Base-by-base conservation (phyloP, 2,888 invertebrate genomes). In the Nyleta sp. region DNA sequence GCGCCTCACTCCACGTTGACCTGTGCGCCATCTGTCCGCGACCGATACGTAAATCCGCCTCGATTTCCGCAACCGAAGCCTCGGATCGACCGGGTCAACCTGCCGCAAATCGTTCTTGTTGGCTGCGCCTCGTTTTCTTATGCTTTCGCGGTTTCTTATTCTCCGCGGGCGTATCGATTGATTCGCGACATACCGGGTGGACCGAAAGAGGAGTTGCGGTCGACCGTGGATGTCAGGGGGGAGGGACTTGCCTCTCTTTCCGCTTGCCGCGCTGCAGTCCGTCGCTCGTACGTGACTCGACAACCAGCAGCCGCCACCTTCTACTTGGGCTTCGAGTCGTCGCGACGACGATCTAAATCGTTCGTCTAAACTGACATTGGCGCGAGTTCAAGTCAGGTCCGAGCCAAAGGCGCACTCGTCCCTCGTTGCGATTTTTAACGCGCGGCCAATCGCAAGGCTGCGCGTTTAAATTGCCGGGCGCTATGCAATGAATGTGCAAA, bases 351-450 rank as follows among this genome's bases (percentile, higher is more conserved):
- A 67, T 79, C 71, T 33, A 46, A 65, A 79, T 79, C 78, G 71
- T 79, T 71, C 74, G 62, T 67, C 67, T n/a, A n/a, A n/a, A 60
- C 67, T 46, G 71, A 33, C 55, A 28, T 67, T 79, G 78, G 78
- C 78, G 44, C 20, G 42, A 52, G 46, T 67, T 79, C 78, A 79
- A 79, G 55, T 71, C 60, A 71, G 72, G 57, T 17, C 57, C 33
- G 52, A 73, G 64, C 64, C 70, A 76, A 70, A 46, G 48, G 17
- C 64, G 31, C 22, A 42, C 59, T 38, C 46, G 31, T 33, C 18
- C 20, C 7, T 46, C 15, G 13, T 22, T 6, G 17, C 55, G 28
- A 55, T 68, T 75, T 55, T 62, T 68, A 68, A 60, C 60, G 33
- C 44, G 31, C 18, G 11, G 15, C 57, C 64, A 59, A 50, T 64